Evolutionary conservation across 2,113 vertebrate genomes (phyloP), one percentile per base, ranked within the genome.

Genomic region (Oxygymnocypris stewartii): DNA sequence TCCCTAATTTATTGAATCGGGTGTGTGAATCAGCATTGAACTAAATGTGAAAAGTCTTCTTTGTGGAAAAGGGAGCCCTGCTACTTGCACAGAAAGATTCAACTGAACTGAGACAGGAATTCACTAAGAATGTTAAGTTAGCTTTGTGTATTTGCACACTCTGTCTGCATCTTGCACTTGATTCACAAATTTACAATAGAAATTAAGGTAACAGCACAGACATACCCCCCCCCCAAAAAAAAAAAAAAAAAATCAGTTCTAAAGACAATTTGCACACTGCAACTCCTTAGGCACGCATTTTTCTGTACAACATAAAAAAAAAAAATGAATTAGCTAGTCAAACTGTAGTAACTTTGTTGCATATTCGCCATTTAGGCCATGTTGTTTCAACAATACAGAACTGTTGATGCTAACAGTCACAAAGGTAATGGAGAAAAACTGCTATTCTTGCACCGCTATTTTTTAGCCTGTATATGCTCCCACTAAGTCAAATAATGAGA

Each of bases 1-100:
- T 51, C 65, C 63, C 35, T 71, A 82, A 82, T 71, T 71, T 82
- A 82, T n/a, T 71, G 63, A 82, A 82, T 82, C 81, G 54, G 65
- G n/a, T 51, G 25, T 49, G 25, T 12, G 61, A 81, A 40, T 79
- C 77, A 79, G 77, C 61, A 67, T 67, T 25, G 40, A 69, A 82
- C 63, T 69, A n/a, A 11, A 71, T 82, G 44, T 18, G 28, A 35
- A 82, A 49, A 82, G 80, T 18, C 47, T 69, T 71, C 65, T 82
- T 54, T 44, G 59, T 25, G n/a, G 14, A n/a, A 44, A 65, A 65
- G 37, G 59, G 40, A 65, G 40, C 40, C n/a, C 77, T 40, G 37
- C 79, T 28, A 13, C 37, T 81, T 28, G 59, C 37, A 28, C n/a
- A 31, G n/a, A 65, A 44, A 67, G 59, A 67, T 67, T 82, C 13